phyloP scores from a whole-genome alignment of 2,888 invertebrate species.

The Ceratothoa steindachneri region DNA sequence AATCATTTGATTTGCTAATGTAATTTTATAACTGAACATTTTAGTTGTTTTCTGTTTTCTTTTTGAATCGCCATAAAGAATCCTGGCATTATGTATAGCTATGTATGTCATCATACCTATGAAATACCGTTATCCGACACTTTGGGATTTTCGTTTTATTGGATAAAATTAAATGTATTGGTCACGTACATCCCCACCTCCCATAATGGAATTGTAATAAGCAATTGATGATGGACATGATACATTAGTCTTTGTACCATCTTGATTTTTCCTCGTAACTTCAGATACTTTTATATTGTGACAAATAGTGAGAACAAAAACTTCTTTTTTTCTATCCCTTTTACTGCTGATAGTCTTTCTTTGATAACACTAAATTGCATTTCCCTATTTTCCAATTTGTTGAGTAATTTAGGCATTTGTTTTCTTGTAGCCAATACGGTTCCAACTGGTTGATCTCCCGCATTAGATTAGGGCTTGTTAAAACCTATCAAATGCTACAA shows the following conservation, averaged over 20 bases:
- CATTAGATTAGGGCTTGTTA: conserved; percentile 47
- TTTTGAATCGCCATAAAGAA: not conserved
- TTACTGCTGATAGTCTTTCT: conserved; percentile 47
- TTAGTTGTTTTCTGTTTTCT: too few relatives aligned
- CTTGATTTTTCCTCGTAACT: conserved; percentile 48
- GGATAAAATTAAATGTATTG: not conserved
- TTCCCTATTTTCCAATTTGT: conserved; percentile 47
- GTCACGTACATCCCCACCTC: not conserved
- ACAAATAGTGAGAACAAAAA: conserved; percentile 50
- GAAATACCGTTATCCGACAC: not conserved
- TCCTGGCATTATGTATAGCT: not conserved
- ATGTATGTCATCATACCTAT: not conserved
- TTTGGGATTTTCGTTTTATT: not conserved
- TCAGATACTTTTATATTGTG: conserved; percentile 45
- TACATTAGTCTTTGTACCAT: conserved; percentile 47
- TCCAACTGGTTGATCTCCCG: conserved; percentile 43
- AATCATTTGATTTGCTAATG: too few relatives aligned
- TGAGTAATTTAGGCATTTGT: conserved; percentile 43
- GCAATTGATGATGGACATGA: not conserved
- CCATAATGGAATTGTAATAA: not conserved
- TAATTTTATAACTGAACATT: too few relatives aligned
- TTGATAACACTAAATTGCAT: conserved; percentile 45
- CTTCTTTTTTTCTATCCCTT: conserved; percentile 51
- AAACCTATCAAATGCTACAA: conserved; percentile 35
- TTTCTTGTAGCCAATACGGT: conserved; percentile 48